Conservation (phyloP, 2,113 vertebrate species). For the Toxostoma redivivum region DNA sequence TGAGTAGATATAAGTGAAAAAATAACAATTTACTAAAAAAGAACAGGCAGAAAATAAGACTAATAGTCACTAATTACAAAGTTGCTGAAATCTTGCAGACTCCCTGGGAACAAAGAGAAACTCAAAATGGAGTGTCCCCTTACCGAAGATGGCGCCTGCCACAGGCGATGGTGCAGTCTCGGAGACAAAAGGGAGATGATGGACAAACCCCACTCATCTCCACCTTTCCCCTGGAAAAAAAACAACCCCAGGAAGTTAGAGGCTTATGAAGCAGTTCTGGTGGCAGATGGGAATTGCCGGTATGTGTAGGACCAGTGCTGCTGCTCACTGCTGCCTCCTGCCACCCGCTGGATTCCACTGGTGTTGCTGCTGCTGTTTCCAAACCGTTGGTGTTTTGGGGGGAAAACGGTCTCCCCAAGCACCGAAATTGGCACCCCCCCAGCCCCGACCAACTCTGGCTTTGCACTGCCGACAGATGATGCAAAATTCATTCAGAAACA, state of each 20-base stretch:
- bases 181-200: neutral
- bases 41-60: neutral
- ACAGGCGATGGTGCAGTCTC: neutral
- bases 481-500: neutral
- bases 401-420: neutral
- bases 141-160: neutral
- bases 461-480: neutral
- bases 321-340: neutral
- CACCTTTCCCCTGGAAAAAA: neutral
- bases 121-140: neutral
- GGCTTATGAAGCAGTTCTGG: neutral
- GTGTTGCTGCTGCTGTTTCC: neutral
- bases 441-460: neutral
- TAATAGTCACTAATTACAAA: neutral
- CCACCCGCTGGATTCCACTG: neutral
- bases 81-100: neutral
- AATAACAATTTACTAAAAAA: neutral
- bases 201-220: neutral
- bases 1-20: neutral
- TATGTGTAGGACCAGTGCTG: neutral
- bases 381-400: neutral
- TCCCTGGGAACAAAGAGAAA: neutral
- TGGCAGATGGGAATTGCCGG: neutral
- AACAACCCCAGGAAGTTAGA: neutral
- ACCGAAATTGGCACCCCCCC: neutral